A percentile compares a stretch with the other conserved stretches of the same genome.
phyloP scores from a whole-genome alignment of 2,888 invertebrate species.

The Helicoverpa assulta region DNA sequence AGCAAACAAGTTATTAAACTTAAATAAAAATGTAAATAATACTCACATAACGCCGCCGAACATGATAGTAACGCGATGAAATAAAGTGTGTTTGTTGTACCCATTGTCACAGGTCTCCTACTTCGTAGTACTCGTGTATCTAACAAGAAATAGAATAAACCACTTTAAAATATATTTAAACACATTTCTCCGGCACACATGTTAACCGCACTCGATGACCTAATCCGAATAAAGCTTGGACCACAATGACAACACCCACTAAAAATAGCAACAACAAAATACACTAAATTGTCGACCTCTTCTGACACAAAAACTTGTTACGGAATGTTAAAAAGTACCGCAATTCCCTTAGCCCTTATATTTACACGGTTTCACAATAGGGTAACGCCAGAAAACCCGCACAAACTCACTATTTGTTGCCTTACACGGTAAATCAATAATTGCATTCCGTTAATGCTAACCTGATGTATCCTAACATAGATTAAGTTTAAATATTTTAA shows the following conservation, averaged over 20 bases:
- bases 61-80: constrained; percentile 80
- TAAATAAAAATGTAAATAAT: constrained; percentile 63
- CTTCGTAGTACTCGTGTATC: constrained; percentile 83
- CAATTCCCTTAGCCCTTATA: constrained; percentile 64
- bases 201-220: constrained; percentile 88
- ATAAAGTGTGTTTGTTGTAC: constrained; percentile 81
- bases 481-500: constrained; percentile 33
- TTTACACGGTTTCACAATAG: constrained; percentile 70
- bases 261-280: constrained; percentile 90
- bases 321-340: constrained; percentile 57
- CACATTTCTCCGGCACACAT: constrained; percentile 87
- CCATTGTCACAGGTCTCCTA: constrained; percentile 81
- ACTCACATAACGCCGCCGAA: constrained; percentile 85
- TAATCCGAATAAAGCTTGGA: constrained; percentile 86
- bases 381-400: constrained; percentile 74
- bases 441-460: constrained; percentile 69
- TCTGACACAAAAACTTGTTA: constrained; percentile 76
- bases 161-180: constrained; percentile 76
- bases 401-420: constrained; percentile 78
- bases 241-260: constrained; percentile 90
- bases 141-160: constrained; percentile 85
- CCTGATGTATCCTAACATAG: constrained; percentile 36
- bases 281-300: constrained; percentile 74
- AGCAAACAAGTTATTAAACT: constrained; percentile 6
- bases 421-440: constrained; percentile 84